These are phyloP conservation scores for Antigone vipio DNA, from an alignment of 2,113 vertebrate genomes.

Conservation along the genomic window DNA sequence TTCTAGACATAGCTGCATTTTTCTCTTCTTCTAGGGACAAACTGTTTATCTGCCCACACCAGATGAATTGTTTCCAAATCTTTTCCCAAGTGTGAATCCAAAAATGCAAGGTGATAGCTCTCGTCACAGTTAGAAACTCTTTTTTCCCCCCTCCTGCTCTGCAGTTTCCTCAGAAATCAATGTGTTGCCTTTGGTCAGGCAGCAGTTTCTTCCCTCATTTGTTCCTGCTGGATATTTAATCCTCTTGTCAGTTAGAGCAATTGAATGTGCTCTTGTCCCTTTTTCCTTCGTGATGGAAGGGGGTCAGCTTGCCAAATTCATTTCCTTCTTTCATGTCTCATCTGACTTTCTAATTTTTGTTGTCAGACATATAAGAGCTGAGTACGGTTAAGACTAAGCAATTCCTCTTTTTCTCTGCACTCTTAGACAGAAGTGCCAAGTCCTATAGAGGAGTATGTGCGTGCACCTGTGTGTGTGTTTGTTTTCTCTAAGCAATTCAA, in stretches of 20 bases:
- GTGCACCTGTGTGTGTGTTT: background rate
- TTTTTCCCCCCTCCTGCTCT: background rate
- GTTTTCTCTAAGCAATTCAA: background rate
- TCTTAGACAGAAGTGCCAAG: background rate
- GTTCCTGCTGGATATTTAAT: background rate
- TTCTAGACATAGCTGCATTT: background rate
- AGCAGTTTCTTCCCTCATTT: background rate
- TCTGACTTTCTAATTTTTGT: background rate
- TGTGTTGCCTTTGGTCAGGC: background rate
- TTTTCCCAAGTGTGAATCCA: background rate
- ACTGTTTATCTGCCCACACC: background rate
- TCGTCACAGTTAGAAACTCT: background rate
- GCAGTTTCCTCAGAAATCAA: background rate
- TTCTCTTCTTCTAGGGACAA: background rate
- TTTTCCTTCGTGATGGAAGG: background rate
- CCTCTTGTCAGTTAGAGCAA: background rate
- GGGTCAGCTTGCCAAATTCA: background rate
- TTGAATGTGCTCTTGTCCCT: background rate
- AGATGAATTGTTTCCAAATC: background rate
- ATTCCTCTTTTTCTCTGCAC: background rate
- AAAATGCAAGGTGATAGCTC: background rate
- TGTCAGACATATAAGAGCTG: background rate
- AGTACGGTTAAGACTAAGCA: background rate
- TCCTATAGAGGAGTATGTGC: fast-evolving
- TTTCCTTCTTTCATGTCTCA: background rate